phyloP scores from a whole-genome alignment of 2,113 vertebrate genomes.

The Epinephelus fuscoguttatus region DNA sequence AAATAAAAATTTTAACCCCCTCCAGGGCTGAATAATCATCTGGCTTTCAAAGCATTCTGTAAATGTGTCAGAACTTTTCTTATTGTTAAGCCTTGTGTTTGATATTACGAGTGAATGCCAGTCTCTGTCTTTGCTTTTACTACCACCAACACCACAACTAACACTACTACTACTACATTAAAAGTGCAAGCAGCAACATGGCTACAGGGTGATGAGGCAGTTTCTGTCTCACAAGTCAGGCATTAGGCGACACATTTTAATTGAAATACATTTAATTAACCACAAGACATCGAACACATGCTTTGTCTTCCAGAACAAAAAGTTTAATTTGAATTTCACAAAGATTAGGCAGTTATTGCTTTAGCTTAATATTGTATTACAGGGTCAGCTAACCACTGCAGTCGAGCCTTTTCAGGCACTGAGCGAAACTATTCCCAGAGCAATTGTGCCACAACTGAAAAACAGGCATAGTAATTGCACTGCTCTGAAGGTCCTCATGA shows the following conservation, averaged over 20 bases:
- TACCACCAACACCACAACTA: neutral
- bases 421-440: slow-evolving; percentile 42
- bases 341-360: neutral
- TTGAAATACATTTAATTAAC: neutral
- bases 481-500: slow-evolving; percentile 58
- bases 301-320: neutral
- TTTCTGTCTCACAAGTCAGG: neutral
- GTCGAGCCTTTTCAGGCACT: neutral
- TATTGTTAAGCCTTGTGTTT: slow-evolving; percentile 2
- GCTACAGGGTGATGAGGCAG: neutral
- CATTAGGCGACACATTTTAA: neutral
- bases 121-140: neutral
- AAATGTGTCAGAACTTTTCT: neutral
- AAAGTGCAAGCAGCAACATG: neutral
- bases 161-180: no score
- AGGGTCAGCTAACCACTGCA: slow-evolving; percentile 6
- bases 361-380: neutral
- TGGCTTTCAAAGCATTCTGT: neutral
- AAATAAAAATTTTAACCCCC: neutral
- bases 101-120: neutral
- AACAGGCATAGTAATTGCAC: slow-evolving; percentile 60
- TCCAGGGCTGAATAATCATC: neutral
- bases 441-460: slow-evolving; percentile 43
- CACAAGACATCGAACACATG: neutral
- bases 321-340: neutral